Base-by-base conservation (phyloP, 2,797 vertebrate species). In the Mormyrops boulengeri region DNA sequence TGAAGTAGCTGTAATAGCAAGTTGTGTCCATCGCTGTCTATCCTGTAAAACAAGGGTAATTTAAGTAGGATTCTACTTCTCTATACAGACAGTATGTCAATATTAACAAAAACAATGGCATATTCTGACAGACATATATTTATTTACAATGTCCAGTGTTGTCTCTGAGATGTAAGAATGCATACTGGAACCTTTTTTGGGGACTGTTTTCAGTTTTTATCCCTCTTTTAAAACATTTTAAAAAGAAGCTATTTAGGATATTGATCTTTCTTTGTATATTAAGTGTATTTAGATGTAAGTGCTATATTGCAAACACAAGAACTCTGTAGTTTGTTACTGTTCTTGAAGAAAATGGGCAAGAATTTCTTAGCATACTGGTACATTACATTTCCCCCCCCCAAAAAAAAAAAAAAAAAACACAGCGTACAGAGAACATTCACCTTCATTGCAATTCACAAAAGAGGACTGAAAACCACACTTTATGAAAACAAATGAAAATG, bases 21-120 rank as follows among this genome's bases (percentile, higher is more conserved):
- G 89, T 96, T 94, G 84, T 95, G 95, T 19, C 96, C 96, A n/a
- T 97, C 96, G 4, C 88, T 96, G 94, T 96, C 95, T 95, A 97
- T 96, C 93, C 96, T 94, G 88, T 89, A 88, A 90, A 19, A 91
- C 49, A 91, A 55, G 80, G 49, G 14, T 77, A 7, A 38, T 41
- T 14, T 77, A 14, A 38, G 14, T 19, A 41, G 1, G 14, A 77
- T 77, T 77, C 34, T 66, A 66, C 62, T 66, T 66, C 26, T 66
- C 5, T 57, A 57, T 19, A 44, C 4, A 77, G 34, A 4, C 17
- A 89, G 30, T 19, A n/a, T 6, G 38, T 9, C 17, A 47, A 87
- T 7, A 1, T 26, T 17, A 34, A 82, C 34, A 88, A 62, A 53
- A 60, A 66, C 9, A 88, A 89, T 82, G 41, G 17, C 77, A 47